Evolutionary conservation across 2,888 invertebrate genomes (phyloP).

Genomic region (Trachelus troglodyta): DNA sequence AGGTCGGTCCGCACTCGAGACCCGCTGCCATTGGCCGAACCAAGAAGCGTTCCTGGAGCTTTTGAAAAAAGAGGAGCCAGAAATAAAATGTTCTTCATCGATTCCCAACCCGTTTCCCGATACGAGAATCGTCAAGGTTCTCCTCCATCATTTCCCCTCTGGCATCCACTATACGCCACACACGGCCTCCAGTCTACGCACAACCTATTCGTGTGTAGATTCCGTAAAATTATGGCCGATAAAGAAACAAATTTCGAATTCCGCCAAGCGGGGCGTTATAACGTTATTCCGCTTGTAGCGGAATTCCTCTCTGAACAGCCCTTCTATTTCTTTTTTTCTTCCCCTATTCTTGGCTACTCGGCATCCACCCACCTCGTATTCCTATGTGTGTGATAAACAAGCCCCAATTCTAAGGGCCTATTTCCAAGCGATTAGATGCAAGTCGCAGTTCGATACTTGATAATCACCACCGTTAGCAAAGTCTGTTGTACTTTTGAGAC

Average conservation of each 20-base stretch:
- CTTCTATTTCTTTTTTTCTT: slow-evolving; percentile 23
- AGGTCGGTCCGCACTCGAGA: neutral
- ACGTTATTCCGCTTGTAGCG: slow-evolving; percentile 58
- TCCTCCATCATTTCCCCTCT: slow-evolving; percentile 19
- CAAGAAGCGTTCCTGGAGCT: neutral
- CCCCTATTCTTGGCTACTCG: slow-evolving; percentile 23
- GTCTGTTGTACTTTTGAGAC: neutral
- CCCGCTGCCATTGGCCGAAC: neutral
- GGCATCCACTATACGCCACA: neutral
- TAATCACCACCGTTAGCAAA: neutral
- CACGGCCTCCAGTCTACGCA: slow-evolving; percentile 11
- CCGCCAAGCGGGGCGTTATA: slow-evolving; percentile 53
- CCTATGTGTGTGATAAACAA: slow-evolving; percentile 52
- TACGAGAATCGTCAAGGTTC: neutral
- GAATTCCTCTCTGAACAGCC: slow-evolving; percentile 27
- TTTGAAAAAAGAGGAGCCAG: slow-evolving; percentile 14
- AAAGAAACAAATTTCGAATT: slow-evolving; percentile 64
- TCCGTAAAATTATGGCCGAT: slow-evolving; percentile 63
- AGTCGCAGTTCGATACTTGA: neutral
- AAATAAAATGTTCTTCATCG: slow-evolving; percentile 27
- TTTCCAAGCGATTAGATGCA: slow-evolving; percentile 34
- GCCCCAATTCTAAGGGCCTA: slow-evolving; percentile 35
- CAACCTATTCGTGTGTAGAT: slow-evolving; percentile 61
- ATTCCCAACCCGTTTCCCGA: slow-evolving; percentile 13
- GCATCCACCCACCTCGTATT: slow-evolving; percentile 46